A percentile compares a stretch with the other conserved stretches of the same genome.
These are phyloP conservation scores for Brachylomia viminalis DNA, from an alignment of 2,888 invertebrate species.

Conservation along the genomic window DNA sequence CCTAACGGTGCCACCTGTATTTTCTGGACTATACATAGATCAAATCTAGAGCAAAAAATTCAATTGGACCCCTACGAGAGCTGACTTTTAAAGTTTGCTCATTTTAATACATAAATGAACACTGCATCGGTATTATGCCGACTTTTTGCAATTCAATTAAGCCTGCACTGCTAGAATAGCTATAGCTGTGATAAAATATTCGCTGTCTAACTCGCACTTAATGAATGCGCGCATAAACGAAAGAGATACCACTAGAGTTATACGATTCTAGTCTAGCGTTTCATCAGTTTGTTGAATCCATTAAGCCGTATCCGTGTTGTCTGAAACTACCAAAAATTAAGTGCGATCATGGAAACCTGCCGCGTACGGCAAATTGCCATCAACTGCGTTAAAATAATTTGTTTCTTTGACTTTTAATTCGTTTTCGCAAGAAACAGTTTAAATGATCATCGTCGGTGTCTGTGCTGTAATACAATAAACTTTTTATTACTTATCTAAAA, in stretches of 20 bases:
- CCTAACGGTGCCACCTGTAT: slow-evolving; percentile 54
- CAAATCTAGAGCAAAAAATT: slow-evolving; percentile 14
- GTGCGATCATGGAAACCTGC: slow-evolving; percentile 39
- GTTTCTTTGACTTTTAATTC: slow-evolving; percentile 16
- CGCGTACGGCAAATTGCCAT: slow-evolving; percentile 33
- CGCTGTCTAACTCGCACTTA: slow-evolving; percentile 52
- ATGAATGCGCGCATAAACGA: slow-evolving; percentile 43
- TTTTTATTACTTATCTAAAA: slow-evolving; percentile 48
- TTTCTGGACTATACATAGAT: slow-evolving; percentile 16
- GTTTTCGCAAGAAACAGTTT: slow-evolving; percentile 21
- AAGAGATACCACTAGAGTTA: slow-evolving; percentile 49
- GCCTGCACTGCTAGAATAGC: slow-evolving; percentile 42
- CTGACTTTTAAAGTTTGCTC: neutral
- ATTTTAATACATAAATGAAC: slow-evolving; percentile 15
- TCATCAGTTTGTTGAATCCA: slow-evolving; percentile 59
- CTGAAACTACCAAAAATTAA: slow-evolving; percentile 51
- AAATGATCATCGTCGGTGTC: slow-evolving; percentile 22
- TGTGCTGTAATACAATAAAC: slow-evolving; percentile 25
- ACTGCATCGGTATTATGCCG: slow-evolving; percentile 25
- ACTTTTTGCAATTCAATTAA: slow-evolving; percentile 64
- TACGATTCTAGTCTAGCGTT: slow-evolving; percentile 47
- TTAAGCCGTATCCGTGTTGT: slow-evolving; percentile 54
- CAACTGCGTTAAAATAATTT: slow-evolving; percentile 31
- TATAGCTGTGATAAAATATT: slow-evolving; percentile 55
- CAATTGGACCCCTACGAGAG: neutral